A percentile compares a stretch with the other conserved stretches of the same genome.
phyloP scores from a whole-genome alignment of 2,888 invertebrate species.

The Andrena chrysosceles region DNA sequence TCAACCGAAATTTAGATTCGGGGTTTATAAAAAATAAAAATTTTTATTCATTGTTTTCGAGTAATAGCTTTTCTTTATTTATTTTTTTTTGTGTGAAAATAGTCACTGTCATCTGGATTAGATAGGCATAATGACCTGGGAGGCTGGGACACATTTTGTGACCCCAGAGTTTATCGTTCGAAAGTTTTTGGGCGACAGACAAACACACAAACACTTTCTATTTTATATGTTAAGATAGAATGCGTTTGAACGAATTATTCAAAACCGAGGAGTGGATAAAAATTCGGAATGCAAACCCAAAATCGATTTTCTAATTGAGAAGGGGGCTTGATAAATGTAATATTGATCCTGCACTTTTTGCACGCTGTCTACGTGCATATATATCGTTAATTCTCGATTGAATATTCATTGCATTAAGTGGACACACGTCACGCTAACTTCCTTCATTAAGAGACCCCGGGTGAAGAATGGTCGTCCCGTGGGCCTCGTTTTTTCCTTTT shows the following conservation, averaged over 20 bases:
- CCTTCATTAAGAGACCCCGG: neutral
- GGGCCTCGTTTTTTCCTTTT: slow-evolving; percentile 51
- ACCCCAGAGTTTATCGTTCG: too few species aligned
- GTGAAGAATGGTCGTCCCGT: slow-evolving; percentile 19
- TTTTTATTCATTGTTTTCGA: too few species aligned
- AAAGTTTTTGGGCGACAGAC: too few species aligned
- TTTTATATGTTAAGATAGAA: too few species aligned
- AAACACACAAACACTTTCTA: too few species aligned
- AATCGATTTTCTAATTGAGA: neutral
- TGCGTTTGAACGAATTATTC: neutral
- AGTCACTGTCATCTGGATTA: too few species aligned
- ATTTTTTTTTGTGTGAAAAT: too few species aligned
- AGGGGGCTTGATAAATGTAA: neutral
- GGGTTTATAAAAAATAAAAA: too few species aligned
- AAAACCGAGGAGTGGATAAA: neutral
- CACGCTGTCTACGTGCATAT: neutral
- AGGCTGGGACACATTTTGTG: too few species aligned
- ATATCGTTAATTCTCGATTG: neutral
- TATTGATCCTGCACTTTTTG: neutral
- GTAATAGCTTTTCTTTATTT: too few species aligned
- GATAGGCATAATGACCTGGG: too few species aligned
- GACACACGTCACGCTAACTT: neutral
- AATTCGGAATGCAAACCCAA: neutral
- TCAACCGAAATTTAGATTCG: too few species aligned
- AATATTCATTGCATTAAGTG: neutral